Evolutionary conservation across 2,888 invertebrate species (phyloP).

Genomic region (Sinohyriopsis cumingii): DNA sequence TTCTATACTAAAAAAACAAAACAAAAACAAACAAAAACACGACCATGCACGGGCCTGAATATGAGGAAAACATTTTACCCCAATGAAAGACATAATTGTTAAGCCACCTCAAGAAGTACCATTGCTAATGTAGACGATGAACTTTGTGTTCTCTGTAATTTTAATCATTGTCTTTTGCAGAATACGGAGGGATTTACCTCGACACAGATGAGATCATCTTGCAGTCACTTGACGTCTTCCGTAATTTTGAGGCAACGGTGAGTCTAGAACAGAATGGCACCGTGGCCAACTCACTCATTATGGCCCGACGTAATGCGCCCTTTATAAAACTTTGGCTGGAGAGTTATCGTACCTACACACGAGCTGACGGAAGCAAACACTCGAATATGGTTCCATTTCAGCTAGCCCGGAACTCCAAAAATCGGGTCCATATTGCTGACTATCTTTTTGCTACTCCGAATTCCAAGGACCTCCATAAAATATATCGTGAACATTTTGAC

Average conservation of each 20-base stretch:
- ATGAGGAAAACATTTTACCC: too few species aligned
- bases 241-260: constrained; percentile 50
- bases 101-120: too few species aligned
- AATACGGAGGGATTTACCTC: constrained; percentile 66
- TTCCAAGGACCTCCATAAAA: constrained; percentile 21
- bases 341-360: constrained; percentile 46
- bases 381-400: constrained; percentile 46
- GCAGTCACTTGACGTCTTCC: constrained; percentile 48
- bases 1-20: too few species aligned
- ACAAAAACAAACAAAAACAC: too few species aligned
- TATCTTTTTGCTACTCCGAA: constrained; percentile 42
- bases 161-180: constrained; percentile 32
- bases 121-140: too few species aligned
- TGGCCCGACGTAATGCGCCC: constrained; percentile 45
- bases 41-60: too few species aligned
- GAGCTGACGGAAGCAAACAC: constrained; percentile 46
- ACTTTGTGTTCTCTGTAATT: not conserved
- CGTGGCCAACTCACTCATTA: constrained; percentile 53
- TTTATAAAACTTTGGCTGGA: constrained; percentile 58
- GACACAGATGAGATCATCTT: constrained; percentile 64
- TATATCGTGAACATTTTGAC: constrained; percentile 39
- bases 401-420: constrained; percentile 34
- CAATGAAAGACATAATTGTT: too few species aligned
- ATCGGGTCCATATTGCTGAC: constrained; percentile 45
- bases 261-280: constrained; percentile 47